Evolutionary conservation across 2,888 invertebrate genomes (phyloP).

Genomic region (Scaptomyza polygonia): DNA sequence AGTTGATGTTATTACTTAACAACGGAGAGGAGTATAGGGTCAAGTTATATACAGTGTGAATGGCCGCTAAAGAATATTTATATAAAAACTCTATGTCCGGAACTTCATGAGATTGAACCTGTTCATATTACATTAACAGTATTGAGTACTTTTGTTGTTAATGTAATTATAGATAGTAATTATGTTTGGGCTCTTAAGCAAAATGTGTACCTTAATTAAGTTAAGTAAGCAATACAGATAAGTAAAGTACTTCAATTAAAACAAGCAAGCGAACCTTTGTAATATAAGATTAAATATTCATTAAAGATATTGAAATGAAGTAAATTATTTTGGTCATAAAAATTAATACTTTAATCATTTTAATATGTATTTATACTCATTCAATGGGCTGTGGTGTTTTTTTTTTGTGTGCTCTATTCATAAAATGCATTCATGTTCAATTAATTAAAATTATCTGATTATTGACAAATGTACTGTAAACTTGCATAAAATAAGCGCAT

Average conservation of each 20-base stretch:
- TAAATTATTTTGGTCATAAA: constrained; percentile 1
- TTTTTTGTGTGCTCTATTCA: neutral
- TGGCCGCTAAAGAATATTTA: too few species aligned
- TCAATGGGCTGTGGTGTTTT: neutral
- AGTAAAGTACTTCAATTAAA: neutral
- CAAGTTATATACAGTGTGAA: too few species aligned
- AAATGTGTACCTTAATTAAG: neutral
- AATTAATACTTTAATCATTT: neutral
- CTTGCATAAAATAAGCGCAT: neutral
- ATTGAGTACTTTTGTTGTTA: too few species aligned
- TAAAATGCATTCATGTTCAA: neutral
- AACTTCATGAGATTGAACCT: too few species aligned
- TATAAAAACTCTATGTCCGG: too few species aligned
- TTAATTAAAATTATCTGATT: constrained; percentile 17
- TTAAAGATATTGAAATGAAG: neutral
- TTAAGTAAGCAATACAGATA: neutral
- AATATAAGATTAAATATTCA: neutral
- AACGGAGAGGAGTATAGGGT: too few species aligned
- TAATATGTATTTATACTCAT: neutral
- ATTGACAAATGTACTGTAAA: constrained; percentile 5
- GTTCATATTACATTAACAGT: too few species aligned
- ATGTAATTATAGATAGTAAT: neutral
- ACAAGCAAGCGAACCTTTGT: neutral
- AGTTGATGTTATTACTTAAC: too few species aligned
- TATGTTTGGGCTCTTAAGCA: neutral